Evolutionary conservation across 2,113 vertebrate species (phyloP).

Genomic region (Sisor rabdophorus): DNA sequence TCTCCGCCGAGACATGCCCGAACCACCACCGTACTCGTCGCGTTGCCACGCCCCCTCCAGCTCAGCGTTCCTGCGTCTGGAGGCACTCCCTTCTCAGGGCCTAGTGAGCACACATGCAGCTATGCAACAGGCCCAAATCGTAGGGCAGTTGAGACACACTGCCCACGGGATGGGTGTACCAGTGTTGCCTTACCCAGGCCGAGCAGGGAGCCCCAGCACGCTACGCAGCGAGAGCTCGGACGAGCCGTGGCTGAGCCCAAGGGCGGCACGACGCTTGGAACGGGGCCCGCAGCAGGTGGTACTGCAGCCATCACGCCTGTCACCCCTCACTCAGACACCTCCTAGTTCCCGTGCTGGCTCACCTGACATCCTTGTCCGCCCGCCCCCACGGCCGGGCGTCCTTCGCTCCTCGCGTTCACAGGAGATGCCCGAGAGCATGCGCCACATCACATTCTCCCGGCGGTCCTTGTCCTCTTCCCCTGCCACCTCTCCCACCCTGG

Average conservation of each 20-base stretch:
- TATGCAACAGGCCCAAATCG: constrained; percentile 93
- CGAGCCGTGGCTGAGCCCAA: constrained; percentile 92
- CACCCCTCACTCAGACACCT: constrained; percentile 95
- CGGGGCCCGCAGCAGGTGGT: constrained; percentile 96
- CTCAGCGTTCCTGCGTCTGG: constrained; percentile 91
- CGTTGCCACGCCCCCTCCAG: constrained; percentile 71
- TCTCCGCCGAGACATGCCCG: constrained; percentile 80
- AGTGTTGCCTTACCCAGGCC: constrained; percentile 98
- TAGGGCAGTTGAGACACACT: constrained; percentile 99
- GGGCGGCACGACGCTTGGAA: constrained; percentile 86
- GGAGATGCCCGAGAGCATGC: constrained; percentile 88
- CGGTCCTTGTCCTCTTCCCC: constrained; percentile 79
- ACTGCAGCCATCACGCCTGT: constrained; percentile 95
- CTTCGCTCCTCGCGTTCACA: constrained; percentile 81
- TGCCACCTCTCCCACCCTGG: constrained; percentile 82
- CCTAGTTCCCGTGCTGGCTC: constrained; percentile 92
- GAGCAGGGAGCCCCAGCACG: constrained; percentile 88
- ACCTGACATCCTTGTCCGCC: constrained; percentile 88
- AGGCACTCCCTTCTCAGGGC: constrained; percentile 78
- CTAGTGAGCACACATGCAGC: constrained; percentile 88
- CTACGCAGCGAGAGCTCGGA: constrained; percentile 85
- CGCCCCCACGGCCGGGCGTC: constrained; percentile 86
- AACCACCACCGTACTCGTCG: constrained; percentile 75
- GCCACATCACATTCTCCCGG: constrained; percentile 92
- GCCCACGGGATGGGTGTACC: constrained; percentile 98